Base-by-base conservation (phyloP, 2,113 vertebrate genomes). In the Labeo catla region DNA sequence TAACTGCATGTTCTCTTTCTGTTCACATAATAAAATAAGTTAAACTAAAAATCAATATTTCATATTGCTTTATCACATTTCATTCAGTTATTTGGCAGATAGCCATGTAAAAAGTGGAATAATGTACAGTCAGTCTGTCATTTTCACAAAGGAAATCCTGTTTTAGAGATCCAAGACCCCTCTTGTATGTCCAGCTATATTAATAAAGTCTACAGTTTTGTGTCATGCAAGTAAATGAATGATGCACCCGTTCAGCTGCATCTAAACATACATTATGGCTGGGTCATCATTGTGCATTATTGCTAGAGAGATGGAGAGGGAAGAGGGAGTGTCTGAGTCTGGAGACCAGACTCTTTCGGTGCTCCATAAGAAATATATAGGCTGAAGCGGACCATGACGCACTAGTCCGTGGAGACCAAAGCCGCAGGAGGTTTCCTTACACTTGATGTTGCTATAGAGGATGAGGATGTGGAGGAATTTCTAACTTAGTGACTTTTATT, bases 281-380 rank as follows among this genome's bases (percentile, higher is more conserved):
- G 59, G 80, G 80, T 83, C 54, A 84, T 87, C 83, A 79, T 61
- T 89, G 68, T 81, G 72, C 39, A 80, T 81, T 91, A 87, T 36
- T 90, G 91, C 88, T 89, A 87, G 49, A 76, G 74, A 16, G 74
- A 52, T 91, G 52, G 57, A 83, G 81, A 79, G 84, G 83, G 65
- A 73, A 80, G 74, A 76, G 82, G 82, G 82, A 73, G 82, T 84
- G 82, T 84, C 82, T 43, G 36, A 39, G 81, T 57, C 68, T 45
- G 23, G n/a, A 68, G 23, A 50, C 68, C 39, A 66, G 79, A 76
- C 61, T 84, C 83, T 15, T n/a, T 66, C 77, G 54, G 76, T 83
- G 72, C 81, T 76, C 34, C 7, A 2, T 79, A 36, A 23, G 43
- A 19, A 77, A 52, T n/a, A 70, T 52, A 80, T 43, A 52, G 63